A percentile compares a stretch with the other conserved stretches of the same genome.
These are phyloP conservation scores for Idris sp. DNA, from an alignment of 1,140 invertebrate genomes.

Conservation along the genomic window DNA sequence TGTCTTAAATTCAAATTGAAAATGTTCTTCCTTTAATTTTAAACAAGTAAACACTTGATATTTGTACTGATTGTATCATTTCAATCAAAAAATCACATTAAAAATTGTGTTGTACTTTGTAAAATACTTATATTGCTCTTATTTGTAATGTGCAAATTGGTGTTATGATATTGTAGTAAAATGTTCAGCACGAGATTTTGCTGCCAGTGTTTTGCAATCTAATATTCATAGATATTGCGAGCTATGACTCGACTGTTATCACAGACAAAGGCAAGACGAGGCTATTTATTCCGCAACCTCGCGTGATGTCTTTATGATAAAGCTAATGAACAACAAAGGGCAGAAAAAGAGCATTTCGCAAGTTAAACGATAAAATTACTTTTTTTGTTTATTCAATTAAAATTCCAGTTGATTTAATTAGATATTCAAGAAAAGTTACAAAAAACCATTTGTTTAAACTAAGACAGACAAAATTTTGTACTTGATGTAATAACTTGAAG, in stretches of 20 bases:
- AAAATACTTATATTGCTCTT: too few relatives aligned
- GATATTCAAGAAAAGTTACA: slow-evolving; percentile 3
- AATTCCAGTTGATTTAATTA: slow-evolving; percentile 30
- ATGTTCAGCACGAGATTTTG: slow-evolving; percentile 11
- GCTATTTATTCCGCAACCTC: slow-evolving; percentile 37
- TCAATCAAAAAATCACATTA: too few relatives aligned
- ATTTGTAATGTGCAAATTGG: too few relatives aligned
- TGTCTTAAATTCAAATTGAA: too few relatives aligned
- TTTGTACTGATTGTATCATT: too few relatives aligned
- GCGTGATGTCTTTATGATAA: slow-evolving; percentile 52
- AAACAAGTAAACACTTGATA: too few relatives aligned
- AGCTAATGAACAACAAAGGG: slow-evolving; percentile 34
- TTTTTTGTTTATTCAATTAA: slow-evolving; percentile 33
- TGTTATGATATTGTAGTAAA: too few relatives aligned
- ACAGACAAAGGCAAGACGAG: slow-evolving; percentile 45
- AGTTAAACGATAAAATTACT: slow-evolving; percentile 25
- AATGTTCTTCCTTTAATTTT: too few relatives aligned
- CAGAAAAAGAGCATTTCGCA: slow-evolving; percentile 42
- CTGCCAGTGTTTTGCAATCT: slow-evolving; percentile 24
- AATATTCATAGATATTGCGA: slow-evolving; percentile 37
- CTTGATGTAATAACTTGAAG: too few relatives aligned
- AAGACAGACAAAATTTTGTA: too few relatives aligned
- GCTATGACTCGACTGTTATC: slow-evolving; percentile 34
- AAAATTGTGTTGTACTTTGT: too few relatives aligned
- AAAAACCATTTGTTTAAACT: slow-evolving; percentile 2